Conservation (phyloP, 2,113 vertebrate species). For the Actenoides hombroni region DNA sequence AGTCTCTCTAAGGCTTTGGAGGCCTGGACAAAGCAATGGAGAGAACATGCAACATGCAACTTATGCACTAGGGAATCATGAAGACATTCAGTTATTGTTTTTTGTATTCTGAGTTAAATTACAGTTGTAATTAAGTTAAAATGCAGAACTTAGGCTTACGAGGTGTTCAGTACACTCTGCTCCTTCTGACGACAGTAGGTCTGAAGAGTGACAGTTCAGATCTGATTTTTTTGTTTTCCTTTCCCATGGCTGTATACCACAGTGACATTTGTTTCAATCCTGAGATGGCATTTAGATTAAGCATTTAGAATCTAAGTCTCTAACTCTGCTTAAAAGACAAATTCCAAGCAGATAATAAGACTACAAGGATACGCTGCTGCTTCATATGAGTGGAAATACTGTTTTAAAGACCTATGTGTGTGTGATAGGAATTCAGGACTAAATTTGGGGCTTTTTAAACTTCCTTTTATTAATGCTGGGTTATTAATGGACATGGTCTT, state of each 20-base stretch:
- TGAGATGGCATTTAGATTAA: background rate
- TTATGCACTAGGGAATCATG: slow-evolving; percentile 49
- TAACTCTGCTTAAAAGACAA: background rate
- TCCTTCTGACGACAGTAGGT: background rate
- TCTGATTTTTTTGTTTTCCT: background rate
- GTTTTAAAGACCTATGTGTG: background rate
- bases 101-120: slow-evolving; percentile 32
- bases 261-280: background rate
- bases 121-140: slow-evolving; percentile 7
- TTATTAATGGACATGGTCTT: background rate
- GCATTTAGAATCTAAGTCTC: background rate
- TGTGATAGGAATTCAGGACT: background rate
- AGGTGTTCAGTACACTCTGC: background rate
- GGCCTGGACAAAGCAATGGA: slow-evolving; percentile 39
- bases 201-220: background rate
- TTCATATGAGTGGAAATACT: background rate
- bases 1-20: slow-evolving; percentile 44
- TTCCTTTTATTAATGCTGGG: background rate
- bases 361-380: background rate
- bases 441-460: background rate
- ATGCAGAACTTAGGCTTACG: background rate
- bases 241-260: background rate
- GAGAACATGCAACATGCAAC: slow-evolving; percentile 32
- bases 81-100: slow-evolving; percentile 42
- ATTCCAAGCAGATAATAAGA: background rate